These are phyloP conservation scores for Pavo muticus DNA, from an alignment of 2,113 vertebrate genomes.

Conservation along the genomic window DNA sequence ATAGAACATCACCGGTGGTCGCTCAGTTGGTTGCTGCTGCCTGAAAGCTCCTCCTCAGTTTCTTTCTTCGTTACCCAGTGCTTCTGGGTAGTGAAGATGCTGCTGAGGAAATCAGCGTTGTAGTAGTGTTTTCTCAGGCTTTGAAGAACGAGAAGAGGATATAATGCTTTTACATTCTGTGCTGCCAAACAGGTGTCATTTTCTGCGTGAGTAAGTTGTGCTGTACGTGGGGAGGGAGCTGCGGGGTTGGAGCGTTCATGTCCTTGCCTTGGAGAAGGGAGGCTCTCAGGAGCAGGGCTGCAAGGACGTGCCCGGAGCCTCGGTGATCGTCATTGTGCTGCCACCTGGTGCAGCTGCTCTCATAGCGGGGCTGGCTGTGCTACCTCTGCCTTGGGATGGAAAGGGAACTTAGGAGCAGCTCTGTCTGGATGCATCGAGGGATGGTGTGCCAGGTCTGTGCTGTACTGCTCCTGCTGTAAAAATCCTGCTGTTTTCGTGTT, in stretches of 20 bases:
- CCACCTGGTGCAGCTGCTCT: not conserved
- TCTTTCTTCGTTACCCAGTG: not conserved
- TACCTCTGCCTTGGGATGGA: not conserved
- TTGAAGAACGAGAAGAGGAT: not conserved
- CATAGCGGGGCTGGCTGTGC: not conserved
- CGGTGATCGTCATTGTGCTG: not conserved
- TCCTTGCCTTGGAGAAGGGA: not conserved
- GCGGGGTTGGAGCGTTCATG: not conserved
- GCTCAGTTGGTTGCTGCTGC: not conserved
- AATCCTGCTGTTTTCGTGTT: not conserved
- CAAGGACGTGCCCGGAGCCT: not conserved
- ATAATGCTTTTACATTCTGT: rapidly evolving
- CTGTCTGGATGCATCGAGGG: not conserved
- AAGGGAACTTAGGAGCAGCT: not conserved
- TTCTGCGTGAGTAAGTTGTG: not conserved
- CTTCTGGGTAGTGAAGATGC: not conserved
- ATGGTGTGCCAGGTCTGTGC: not conserved
- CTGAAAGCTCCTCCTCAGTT: not conserved
- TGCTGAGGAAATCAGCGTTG: not conserved
- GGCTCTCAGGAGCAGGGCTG: not conserved
- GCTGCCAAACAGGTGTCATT: not conserved
- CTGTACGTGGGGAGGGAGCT: rapidly evolving
- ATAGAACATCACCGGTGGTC: not conserved
- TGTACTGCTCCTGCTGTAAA: not conserved
- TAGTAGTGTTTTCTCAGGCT: not conserved